Conservation (phyloP, 2,797 vertebrate genomes). For the Kryptolebias ocellatus region DNA sequence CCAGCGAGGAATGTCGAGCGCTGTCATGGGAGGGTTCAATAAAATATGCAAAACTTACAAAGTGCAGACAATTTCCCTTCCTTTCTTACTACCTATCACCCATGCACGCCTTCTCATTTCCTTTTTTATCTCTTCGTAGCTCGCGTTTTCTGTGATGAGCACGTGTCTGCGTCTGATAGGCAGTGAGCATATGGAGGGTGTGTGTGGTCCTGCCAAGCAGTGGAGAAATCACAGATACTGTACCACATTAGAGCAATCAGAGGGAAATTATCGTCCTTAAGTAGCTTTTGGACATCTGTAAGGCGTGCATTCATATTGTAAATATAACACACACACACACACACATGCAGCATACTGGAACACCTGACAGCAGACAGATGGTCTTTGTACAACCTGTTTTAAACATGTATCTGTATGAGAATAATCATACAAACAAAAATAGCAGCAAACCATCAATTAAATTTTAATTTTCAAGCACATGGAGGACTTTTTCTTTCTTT, state of each 20-base stretch:
- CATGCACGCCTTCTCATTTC: slow-evolving; percentile 39
- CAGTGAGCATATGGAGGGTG: slow-evolving; percentile 67
- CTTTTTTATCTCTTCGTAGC: slow-evolving; percentile 60
- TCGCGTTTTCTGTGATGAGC: slow-evolving; percentile 51
- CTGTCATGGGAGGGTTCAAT: slow-evolving; percentile 65
- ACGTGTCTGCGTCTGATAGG: slow-evolving; percentile 53
- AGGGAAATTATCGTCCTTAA: slow-evolving; percentile 73
- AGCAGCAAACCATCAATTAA: slow-evolving; percentile 22
- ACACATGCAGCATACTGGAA: slow-evolving; percentile 19
- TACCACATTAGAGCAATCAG: slow-evolving; percentile 72
- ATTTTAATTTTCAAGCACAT: slow-evolving; percentile 28
- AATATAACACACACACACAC: slow-evolving; percentile 16
- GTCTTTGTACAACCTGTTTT: slow-evolving; percentile 53
- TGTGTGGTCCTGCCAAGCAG: slow-evolving; percentile 73
- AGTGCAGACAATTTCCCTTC: slow-evolving; percentile 57
- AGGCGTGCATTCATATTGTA: slow-evolving; percentile 37
- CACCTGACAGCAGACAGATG: slow-evolving; percentile 73
- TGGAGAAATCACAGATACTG: slow-evolving; percentile 65
- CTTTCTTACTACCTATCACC: slow-evolving; percentile 7
- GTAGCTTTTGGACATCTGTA: slow-evolving; percentile 75
- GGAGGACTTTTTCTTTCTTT: slow-evolving; percentile 30
- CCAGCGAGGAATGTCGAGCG: slow-evolving; percentile 58
- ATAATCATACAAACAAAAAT: slow-evolving; percentile 53
- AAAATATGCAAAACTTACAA: slow-evolving; percentile 73
- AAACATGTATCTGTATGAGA: slow-evolving; percentile 51